These are phyloP conservation scores for Dipodomys stephensi DNA, from an alignment of 2,113 vertebrate species.

Conservation along the genomic window DNA sequence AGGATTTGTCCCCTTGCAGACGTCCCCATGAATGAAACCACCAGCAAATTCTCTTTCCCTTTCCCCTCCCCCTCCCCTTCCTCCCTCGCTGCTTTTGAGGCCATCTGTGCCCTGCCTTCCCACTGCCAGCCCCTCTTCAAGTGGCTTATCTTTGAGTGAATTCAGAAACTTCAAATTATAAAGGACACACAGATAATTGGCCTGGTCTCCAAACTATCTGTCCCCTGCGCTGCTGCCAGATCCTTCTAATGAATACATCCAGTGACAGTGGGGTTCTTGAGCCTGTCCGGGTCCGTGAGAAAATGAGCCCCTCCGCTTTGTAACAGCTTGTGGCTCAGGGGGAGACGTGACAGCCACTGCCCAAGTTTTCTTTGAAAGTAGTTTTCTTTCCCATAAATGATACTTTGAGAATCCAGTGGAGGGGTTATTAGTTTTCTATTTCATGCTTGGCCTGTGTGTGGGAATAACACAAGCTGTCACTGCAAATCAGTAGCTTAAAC, in stretches of 20 bases:
- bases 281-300: conserved; percentile 81
- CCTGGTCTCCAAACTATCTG: conserved; percentile 72
- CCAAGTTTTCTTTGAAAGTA: conserved; percentile 80
- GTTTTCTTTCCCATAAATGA: conserved; percentile 83
- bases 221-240: conserved; percentile 72
- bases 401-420: conserved; percentile 77
- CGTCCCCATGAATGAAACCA: conserved; percentile 78
- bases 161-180: conserved; percentile 80
- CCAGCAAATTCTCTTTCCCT: conserved; percentile 51
- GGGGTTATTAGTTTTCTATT: conserved; percentile 80
- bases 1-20: conserved; percentile 72
- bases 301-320: conserved; percentile 79
- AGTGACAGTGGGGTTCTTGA: conserved; percentile 80
- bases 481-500: conserved; percentile 63
- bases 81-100: conserved; percentile 39
- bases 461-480: conserved; percentile 77
- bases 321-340: conserved; percentile 75
- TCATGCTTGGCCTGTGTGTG: conserved; percentile 77
- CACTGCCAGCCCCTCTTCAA: conserved; percentile 71
- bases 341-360: conserved; percentile 78
- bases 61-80: background rate
- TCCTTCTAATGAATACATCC: conserved; percentile 80
- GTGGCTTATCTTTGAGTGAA: conserved; percentile 79
- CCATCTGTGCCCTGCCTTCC: conserved; percentile 66
- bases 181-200: conserved; percentile 83